Evolutionary conservation across 2,113 vertebrate genomes (phyloP), one percentile per base, ranked within the genome.

Genomic region (Zootoca vivipara): DNA sequence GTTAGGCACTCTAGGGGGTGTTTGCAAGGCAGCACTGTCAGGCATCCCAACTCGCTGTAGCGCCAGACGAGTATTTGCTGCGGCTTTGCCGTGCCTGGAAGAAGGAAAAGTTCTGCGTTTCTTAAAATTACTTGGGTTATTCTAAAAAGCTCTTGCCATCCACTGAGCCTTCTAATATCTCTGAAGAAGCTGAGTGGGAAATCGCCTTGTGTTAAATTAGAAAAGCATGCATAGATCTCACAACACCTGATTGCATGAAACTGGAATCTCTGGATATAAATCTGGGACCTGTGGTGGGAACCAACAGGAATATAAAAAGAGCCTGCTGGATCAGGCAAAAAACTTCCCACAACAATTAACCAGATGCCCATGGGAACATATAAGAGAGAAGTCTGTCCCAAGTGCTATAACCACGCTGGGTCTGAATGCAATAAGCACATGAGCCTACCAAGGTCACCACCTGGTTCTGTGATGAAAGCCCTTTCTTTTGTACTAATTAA

Each of bases 1-100:
- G 92, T 85, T 24, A 94, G 86, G 64, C 93, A 91, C 12, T 93
- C 93, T 15, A 92, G 35, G 9, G 94, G 82, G n/a, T 91, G 84
- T 33, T 82, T 88, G 40, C 85, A 87, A 28, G 83, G 56, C 33
- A 94, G 74, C 12, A 89, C 79, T 4, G 90, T 92, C 42, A 92
- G 64, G 72, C 89, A 92, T 4, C 93, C 92, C 74, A 86, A 64
- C 35, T 88, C 89, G 65, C 91, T 91, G 64, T 90, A 93, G 78
- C 90, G 91, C 94, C 92, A 94, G 33, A 93, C 82, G 13, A 87
- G 77, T 16, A 90, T n/a, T 56, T 92, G 85, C 18, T 89, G 88
- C 13, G 92, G 85, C 35, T 86, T 90, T 52, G 85, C 90, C 67
- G 74, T 88, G 10, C 93, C 94, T 94, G 58, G 8, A 56, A 84